Evolutionary conservation across 2,113 vertebrate species (phyloP), one percentile per base, ranked within the genome.

Genomic region (Eleginops maclovinus): DNA sequence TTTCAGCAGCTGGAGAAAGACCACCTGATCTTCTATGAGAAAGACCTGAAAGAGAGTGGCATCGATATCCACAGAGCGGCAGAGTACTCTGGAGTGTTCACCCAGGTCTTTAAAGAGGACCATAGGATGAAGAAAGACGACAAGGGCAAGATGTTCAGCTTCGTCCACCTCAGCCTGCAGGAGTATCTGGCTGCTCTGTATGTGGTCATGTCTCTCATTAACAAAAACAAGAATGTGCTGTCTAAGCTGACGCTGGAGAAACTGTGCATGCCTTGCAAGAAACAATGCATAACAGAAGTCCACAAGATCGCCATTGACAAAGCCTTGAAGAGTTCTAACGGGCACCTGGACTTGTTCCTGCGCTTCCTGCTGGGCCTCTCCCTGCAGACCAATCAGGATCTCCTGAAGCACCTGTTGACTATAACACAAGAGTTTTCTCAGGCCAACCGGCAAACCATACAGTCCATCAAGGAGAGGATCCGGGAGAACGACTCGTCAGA

Each of bases 81-180:
- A 7, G 2, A 24, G 16, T 64, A 28, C 16, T 16, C 61, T 12
- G 61, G 61, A 17, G 16, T 64, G 26, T 64, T 63, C 43, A 63
- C 61, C 16, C 41, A 63, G 22, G 43, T 63, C 22, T 64, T 64
- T 12, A 64, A 47, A 47, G 61, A 64, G 4, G 61, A 26, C 15
- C 61, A 2, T 3, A 19, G 0, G 22, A 26, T 40, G 60, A 43
- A 12, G 22, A 47, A 9, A 4, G 44, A 53, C 6, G 31, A 67
- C 31, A 50, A 40, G 9, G 31, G 24, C 4, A 51, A 22, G 14
- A 67, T 67, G 49, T 67, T 67, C 49, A 67, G 65, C 49, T 67
- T 67, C 40, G 64, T 53, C 13, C 64, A 67, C 17, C 47, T 67
- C 13, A 67, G 64, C 64, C n/a, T 67, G 9, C 64, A 67, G n/a